Percentiles rank a stretch among this genome's conserved stretches.
Evolutionary conservation across 2,888 invertebrate genomes (phyloP).

Genomic region (Arge pagana): DNA sequence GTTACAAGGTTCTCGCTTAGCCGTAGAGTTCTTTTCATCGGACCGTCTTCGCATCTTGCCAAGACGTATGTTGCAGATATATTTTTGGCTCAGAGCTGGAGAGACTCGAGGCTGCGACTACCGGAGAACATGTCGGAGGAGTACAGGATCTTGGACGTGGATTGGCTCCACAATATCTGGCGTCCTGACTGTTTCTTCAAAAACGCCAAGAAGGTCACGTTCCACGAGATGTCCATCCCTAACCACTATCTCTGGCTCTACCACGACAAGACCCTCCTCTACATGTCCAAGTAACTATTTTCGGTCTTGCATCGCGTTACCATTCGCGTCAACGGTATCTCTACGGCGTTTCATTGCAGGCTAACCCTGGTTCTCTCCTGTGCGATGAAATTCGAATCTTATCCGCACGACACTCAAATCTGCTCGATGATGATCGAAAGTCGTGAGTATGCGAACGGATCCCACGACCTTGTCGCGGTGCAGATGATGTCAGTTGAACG

Average conservation of each 20-base stretch:
- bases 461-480: too few relatives aligned
- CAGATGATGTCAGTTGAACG: too few relatives aligned
- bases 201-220: constrained; percentile 89
- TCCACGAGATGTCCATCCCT: constrained; percentile 93
- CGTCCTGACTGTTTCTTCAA: constrained; percentile 93
- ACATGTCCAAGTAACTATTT: constrained; percentile 84
- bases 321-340: neutral
- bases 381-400: constrained; percentile 93
- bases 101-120: constrained; percentile 83
- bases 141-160: constrained; percentile 86
- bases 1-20: too few relatives aligned
- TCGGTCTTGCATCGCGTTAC: constrained; percentile 3
- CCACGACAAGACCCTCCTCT: constrained; percentile 87
- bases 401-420: constrained; percentile 92
- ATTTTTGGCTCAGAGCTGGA: constrained; percentile 91
- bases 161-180: constrained; percentile 91
- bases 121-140: constrained; percentile 95
- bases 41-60: neutral
- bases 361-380: constrained; percentile 88
- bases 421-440: constrained; percentile 95
- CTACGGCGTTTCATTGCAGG: constrained; percentile 60
- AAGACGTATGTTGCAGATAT: constrained; percentile 93
- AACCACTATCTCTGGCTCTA: constrained; percentile 92
- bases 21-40: neutral
- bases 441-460: constrained; percentile 67